Evolutionary conservation across 2,888 invertebrate species (phyloP).

Genomic region (Diplazon laetatorius): DNA sequence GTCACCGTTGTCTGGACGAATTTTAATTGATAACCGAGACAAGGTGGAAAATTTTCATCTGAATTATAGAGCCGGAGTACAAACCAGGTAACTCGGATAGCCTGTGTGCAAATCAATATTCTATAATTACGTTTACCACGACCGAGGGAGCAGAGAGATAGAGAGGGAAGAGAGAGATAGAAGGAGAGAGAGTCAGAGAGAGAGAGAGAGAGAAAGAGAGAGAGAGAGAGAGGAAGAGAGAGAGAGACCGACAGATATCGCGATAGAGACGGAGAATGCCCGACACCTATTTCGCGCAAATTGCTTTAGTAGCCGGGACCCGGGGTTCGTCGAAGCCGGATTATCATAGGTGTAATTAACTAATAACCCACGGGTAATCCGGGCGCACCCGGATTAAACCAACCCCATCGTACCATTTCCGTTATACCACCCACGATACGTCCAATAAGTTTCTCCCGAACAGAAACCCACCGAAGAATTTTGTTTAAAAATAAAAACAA

Average conservation of each 20-base stretch:
- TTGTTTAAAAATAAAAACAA: too few species aligned
- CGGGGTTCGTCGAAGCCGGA: conserved; percentile 58
- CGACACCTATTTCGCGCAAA: conserved; percentile 60
- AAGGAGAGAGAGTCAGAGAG: conserved; percentile 14
- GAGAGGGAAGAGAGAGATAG: background rate
- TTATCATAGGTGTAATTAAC: conserved; percentile 65
- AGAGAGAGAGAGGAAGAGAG: background rate
- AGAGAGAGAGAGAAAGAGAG: conserved; percentile 19
- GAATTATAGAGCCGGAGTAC: conserved; percentile 12
- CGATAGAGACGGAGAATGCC: conserved; percentile 41
- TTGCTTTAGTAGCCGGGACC: conserved; percentile 57
- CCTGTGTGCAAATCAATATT: conserved; percentile 61
- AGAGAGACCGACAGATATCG: conserved; percentile 25
- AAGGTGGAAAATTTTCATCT: conserved; percentile 20
- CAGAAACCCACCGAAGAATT: background rate
- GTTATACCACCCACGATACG: background rate
- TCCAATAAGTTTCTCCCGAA: background rate
- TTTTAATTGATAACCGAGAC: conserved; percentile 53
- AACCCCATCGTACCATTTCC: conserved; percentile 8
- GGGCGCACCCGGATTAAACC: conserved; percentile 28
- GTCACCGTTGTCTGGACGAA: conserved; percentile 33
- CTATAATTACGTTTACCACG: conserved; percentile 54
- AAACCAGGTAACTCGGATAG: background rate
- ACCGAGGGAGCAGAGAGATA: background rate
- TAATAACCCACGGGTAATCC: conserved; percentile 55